These are phyloP conservation scores for Apteryx owenii DNA, from an alignment of 2,113 vertebrate species.

Conservation along the genomic window DNA sequence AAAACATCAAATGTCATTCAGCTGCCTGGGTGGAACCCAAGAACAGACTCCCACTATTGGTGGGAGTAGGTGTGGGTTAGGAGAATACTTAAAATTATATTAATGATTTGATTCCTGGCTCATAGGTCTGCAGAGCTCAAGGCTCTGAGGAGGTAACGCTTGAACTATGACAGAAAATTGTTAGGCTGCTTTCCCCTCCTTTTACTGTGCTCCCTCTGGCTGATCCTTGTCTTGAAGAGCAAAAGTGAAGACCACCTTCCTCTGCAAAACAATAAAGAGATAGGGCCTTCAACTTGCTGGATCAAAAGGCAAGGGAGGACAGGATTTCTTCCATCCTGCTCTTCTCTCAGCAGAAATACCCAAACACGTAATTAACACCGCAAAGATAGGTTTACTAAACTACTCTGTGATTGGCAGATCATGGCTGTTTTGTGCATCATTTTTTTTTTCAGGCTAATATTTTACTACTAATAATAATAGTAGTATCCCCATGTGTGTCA, in stretches of 20 bases:
- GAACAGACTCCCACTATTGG: background rate
- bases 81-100: background rate
- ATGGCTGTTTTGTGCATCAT: background rate
- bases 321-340: background rate
- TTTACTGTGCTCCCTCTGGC: background rate
- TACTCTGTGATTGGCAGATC: background rate
- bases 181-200: background rate
- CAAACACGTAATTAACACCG: background rate
- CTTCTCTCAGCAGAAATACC: background rate
- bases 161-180: background rate
- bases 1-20: background rate
- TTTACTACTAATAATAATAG: background rate
- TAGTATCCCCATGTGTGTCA: background rate
- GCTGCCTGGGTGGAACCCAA: background rate
- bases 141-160: background rate
- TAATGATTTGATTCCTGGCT: background rate
- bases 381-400: background rate
- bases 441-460: background rate
- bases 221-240: background rate
- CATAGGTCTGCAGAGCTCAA: background rate
- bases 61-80: background rate
- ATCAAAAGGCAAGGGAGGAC: background rate
- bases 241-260: background rate
- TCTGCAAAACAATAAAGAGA: background rate
- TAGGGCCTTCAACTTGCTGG: background rate